phyloP scores from a whole-genome alignment of 2,888 invertebrate genomes.

The Tetrapedia diversipes region DNA sequence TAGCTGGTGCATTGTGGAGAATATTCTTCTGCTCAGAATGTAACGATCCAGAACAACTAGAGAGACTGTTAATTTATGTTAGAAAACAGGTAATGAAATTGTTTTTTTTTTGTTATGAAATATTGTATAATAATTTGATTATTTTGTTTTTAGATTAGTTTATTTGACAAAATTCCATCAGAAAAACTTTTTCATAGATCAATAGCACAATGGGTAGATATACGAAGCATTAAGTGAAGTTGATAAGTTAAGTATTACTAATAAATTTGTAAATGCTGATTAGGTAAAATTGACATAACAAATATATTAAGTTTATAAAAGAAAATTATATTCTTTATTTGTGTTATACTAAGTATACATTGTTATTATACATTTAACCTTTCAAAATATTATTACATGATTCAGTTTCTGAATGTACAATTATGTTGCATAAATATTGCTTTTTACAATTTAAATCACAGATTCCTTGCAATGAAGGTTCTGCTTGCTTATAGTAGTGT shows the following conservation, averaged over 20 bases:
- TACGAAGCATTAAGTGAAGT: conserved; percentile 74
- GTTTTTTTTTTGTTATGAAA: background rate
- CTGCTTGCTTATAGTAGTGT: conserved; percentile 84
- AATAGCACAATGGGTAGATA: conserved; percentile 66
- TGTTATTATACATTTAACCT: background rate
- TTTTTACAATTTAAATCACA: conserved; percentile 84
- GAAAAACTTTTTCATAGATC: conserved; percentile 47
- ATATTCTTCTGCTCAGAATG: conserved; percentile 89
- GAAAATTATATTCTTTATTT: background rate
- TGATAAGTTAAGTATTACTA: conserved; percentile 5
- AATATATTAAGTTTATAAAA: conserved; percentile 19
- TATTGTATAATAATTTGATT: conserved; percentile 3
- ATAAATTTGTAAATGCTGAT: conserved; percentile 39
- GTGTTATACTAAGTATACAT: background rate
- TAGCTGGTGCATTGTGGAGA: conserved; percentile 94
- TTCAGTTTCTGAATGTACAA: conserved; percentile 82
- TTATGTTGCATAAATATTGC: conserved; percentile 84
- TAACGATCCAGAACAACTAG: conserved; percentile 87
- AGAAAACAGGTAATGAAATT: conserved; percentile 83
- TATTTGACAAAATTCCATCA: conserved; percentile 66
- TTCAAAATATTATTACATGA: conserved; percentile 17
- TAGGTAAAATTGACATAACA: conserved; percentile 15
- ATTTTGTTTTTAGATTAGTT: conserved; percentile 61
- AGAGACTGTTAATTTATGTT: conserved; percentile 89
- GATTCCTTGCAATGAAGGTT: conserved; percentile 81